Conservation (phyloP, 2,888 invertebrate species). For the Lycocerus yunnanus region DNA sequence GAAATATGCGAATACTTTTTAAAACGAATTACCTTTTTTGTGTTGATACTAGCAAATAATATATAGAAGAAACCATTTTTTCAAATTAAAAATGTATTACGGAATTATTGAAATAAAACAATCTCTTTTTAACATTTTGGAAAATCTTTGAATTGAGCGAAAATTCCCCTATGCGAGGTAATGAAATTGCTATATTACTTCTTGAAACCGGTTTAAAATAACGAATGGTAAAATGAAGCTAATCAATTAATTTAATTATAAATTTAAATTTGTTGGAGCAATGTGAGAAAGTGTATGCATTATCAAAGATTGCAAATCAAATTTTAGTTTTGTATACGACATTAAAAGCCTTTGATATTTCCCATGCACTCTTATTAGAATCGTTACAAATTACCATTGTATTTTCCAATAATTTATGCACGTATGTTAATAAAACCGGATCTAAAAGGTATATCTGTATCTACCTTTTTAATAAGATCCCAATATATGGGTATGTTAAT, state of each 20-base stretch:
- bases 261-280: constrained; percentile 12
- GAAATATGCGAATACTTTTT: constrained; percentile 10
- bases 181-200: background rate
- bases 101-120: background rate
- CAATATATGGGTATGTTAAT: constrained; percentile 31
- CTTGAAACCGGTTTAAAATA: background rate
- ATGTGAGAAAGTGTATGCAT: constrained; percentile 17
- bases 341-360: constrained; percentile 9
- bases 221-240: background rate
- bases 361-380: constrained; percentile 26
- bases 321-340: constrained; percentile 18
- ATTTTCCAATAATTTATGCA: constrained; percentile 30
- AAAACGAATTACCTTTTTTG: background rate
- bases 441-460: constrained; percentile 18
- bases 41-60: background rate
- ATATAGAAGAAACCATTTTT: background rate
- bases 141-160: background rate
- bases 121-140: background rate
- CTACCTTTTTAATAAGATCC: constrained; percentile 27
- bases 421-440: constrained; percentile 30
- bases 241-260: constrained; percentile 15
- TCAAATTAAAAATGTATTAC: background rate
- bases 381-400: constrained; percentile 29
- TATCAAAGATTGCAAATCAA: constrained; percentile 13
- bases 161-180: background rate